Evolutionary conservation across 2,888 invertebrate genomes (phyloP), one percentile per base, ranked within the genome.

Genomic region (Sesia bembeciformis): DNA sequence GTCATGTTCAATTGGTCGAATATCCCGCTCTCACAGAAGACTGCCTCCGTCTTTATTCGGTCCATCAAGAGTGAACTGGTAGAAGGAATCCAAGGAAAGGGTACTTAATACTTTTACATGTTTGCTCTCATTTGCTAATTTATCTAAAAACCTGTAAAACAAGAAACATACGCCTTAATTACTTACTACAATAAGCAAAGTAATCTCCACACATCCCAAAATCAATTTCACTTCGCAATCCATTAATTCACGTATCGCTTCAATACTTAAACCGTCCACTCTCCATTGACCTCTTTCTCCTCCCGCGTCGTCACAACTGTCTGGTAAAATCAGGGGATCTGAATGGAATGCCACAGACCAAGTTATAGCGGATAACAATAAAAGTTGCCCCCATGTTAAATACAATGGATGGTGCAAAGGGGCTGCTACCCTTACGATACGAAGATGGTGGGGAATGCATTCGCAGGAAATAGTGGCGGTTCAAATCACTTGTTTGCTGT

Each of bases 361-460:
- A 39, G 53, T 52, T 68, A 64, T 54, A 63, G 56, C 80, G 79
- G 86, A 59, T 62, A 68, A 67, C 72, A 80, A 77, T 87, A 83
- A 87, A 87, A 81, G 79, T 86, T 74, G 82, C 87, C 87, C 77
- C 82, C 74, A 80, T 77, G 76, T 71, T 78, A 75, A 81, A 80
- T 76, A 87, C 83, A 87, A 84, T 83, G 81, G 79, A 74, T 66
- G 68, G 74, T 80, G 81, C 78, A 78, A 57, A 79, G 83, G 86
- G 87, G 83, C 77, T 76, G 74, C 67, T 77, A 77, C 87, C 86
- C 84, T 78, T 76, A 71, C 61, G 60, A 60, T 60, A 62, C 66
- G 58, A 58, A 54, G 56, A 57, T 54, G 65, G 40, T 52, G n/a
- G 52, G 40, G 52, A 52, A n/a, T 50, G 50, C 50, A 50, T 3